These are phyloP conservation scores for Asobara japonica DNA, from an alignment of 1,140 invertebrate species.

Conservation along the genomic window DNA sequence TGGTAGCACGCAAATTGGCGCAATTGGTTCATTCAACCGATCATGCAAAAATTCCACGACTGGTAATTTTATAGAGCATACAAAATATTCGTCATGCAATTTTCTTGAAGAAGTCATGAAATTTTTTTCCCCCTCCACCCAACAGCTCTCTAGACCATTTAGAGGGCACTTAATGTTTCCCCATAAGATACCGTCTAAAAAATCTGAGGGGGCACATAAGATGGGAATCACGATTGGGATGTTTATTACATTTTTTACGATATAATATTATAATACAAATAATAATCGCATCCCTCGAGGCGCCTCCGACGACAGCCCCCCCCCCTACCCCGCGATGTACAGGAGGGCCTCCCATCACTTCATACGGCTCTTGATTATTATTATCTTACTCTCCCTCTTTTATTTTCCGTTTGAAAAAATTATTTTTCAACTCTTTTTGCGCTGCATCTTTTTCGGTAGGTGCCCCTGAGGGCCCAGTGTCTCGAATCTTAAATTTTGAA, in stretches of 20 bases:
- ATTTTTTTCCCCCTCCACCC: background rate
- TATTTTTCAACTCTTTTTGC: constrained; percentile 8
- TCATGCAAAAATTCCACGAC: no score
- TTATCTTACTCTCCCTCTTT: background rate
- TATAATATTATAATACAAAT: constrained; percentile 38
- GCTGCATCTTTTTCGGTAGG: background rate
- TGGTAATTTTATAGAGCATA: no score
- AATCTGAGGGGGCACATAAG: background rate
- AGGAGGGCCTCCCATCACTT: constrained; percentile 14
- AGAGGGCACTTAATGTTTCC: background rate
- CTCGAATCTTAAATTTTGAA: constrained; percentile 57
- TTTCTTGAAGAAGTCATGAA: background rate
- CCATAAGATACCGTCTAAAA: background rate
- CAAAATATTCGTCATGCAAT: background rate
- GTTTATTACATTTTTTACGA: background rate
- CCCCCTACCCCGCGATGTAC: background rate
- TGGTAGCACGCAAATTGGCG: no score
- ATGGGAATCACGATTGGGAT: background rate
- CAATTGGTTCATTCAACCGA: no score
- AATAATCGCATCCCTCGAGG: constrained; percentile 29
- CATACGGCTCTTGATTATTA: constrained; percentile 22
- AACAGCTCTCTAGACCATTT: background rate
- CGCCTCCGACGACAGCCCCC: constrained; percentile 27
- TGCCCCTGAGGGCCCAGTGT: constrained; percentile 45
- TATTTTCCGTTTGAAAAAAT: constrained; percentile 26